Base-by-base conservation (phyloP, 2,113 vertebrate species). In the Gambusia affinis region DNA sequence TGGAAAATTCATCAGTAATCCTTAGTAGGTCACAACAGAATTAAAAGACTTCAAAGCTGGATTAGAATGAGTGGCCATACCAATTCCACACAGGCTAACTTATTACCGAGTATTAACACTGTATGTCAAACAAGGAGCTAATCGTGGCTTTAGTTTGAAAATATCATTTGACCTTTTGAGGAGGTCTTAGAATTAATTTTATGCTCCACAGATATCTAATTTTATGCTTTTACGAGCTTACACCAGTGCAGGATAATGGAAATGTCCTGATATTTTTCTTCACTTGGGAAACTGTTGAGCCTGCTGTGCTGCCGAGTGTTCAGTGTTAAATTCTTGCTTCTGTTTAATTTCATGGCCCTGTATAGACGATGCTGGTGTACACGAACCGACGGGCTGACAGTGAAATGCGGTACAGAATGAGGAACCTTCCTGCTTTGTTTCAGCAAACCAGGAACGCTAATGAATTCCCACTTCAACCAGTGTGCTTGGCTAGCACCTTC, bases 161-260 rank as follows among this genome's bases (percentile, higher is more conserved):
- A 93, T 91, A 90, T 93, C 88, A 89, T 86, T 89, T 89, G 90
- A 94, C 91, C 92, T 93, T 90, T 92, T 86, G 76, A 79, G 75
- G 85, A 89, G 86, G 90, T 91, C 85, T 90, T 79, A 61, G 82
- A 92, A 92, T 93, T 90, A 87, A 93, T 94, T 91, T 92, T 91
- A 91, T 91, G 91, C 88, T 92, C 89, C 84, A 86, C 81, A 80
- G 89, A 89, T 91, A 91, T 92, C 90, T 92, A 87, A 92, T 93
- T 92, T 93, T 91, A 91, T 93, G 92, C 85, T 90, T 91, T 92
- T 92, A 85, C 72, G 83, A 86, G 87, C 80, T 88, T 88, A 90
- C 76, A 91, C 87, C 88, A 89, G 90, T 78, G 72, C 44, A 79
- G 84, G 88, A 91, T 91, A 92, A 91, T 87, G 84, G 87, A 90